Evolutionary conservation across 2,888 invertebrate species (phyloP).

Genomic region (Caprella mutica): DNA sequence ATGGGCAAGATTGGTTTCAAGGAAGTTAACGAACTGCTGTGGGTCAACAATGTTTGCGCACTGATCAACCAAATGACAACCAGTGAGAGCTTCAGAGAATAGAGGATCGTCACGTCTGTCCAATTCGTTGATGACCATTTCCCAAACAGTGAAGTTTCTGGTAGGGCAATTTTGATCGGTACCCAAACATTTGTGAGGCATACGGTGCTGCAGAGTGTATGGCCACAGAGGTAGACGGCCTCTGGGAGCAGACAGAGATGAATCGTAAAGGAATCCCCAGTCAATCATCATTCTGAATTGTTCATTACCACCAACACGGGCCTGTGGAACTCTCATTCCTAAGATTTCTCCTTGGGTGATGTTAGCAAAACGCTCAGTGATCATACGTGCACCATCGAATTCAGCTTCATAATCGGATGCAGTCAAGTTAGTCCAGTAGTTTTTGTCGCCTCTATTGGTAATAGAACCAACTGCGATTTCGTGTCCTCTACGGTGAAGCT

Average conservation of each 20-base stretch:
- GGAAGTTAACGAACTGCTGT: constrained; percentile 26
- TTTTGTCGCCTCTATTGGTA: constrained; percentile 42
- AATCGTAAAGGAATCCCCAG: constrained; percentile 84
- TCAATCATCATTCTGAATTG: constrained; percentile 67
- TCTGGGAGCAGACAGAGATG: constrained; percentile 76
- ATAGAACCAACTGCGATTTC: constrained; percentile 58
- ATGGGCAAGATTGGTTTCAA: constrained; percentile 70
- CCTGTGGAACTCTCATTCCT: constrained; percentile 49
- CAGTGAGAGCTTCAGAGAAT: constrained; percentile 38
- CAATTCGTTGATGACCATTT: constrained; percentile 39
- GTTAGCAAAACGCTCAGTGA: constrained; percentile 68
- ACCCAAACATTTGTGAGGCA: constrained; percentile 66
- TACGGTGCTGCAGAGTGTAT: constrained; percentile 84
- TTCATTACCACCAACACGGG: constrained; percentile 41
- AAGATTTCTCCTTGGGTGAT: constrained; percentile 68
- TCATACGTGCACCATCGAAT: constrained; percentile 87
- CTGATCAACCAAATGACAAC: constrained; percentile 39
- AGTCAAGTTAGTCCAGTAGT: constrained; percentile 38
- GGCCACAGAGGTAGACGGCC: constrained; percentile 76
- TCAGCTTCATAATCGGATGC: constrained; percentile 85
- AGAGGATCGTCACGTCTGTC: constrained; percentile 39
- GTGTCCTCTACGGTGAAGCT: constrained; percentile 75
- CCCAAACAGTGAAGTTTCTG: constrained; percentile 62
- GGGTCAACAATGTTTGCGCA: constrained; percentile 37
- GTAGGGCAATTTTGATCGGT: constrained; percentile 81